A percentile compares a stretch with the other conserved stretches of the same genome.
These are phyloP conservation scores for Oxystoma pomonae DNA, from an alignment of 2,888 invertebrate genomes.

Conservation along the genomic window DNA sequence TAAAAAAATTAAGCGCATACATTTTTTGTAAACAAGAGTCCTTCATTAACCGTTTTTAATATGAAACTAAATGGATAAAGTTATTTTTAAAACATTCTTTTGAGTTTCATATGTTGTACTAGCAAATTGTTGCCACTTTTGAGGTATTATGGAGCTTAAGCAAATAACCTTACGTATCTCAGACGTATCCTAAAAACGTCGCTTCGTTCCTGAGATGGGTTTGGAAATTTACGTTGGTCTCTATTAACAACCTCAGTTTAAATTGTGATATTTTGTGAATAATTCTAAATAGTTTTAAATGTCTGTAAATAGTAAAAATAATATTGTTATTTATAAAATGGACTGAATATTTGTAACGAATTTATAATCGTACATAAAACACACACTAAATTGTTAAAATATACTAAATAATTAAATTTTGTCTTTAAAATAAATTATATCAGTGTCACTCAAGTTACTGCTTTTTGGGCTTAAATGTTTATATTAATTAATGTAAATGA, in stretches of 20 bases:
- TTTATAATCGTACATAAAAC: slow-evolving; percentile 29
- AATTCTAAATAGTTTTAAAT: slow-evolving; percentile 34
- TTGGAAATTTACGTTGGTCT: slow-evolving; percentile 8
- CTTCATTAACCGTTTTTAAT: no score
- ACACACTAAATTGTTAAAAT: no score
- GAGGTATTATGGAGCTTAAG: not conserved
- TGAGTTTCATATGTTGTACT: no score
- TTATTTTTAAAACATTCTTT: no score
- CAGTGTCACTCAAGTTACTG: slow-evolving; percentile 40
- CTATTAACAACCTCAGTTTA: slow-evolving; percentile 34
- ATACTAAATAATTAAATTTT: not conserved
- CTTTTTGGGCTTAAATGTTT: slow-evolving; percentile 41
- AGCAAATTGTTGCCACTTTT: not conserved
- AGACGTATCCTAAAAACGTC: no score
- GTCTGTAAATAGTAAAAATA: slow-evolving; percentile 23
- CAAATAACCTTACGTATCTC: no score
- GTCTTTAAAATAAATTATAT: slow-evolving; percentile 30
- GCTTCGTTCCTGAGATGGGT: no score
- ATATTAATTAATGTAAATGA: no score
- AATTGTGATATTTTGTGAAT: slow-evolving; percentile 44
- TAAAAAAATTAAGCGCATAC: no score
- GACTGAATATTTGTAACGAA: slow-evolving; percentile 40
- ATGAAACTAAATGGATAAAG: no score
- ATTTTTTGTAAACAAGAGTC: no score
- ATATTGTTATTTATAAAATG: slow-evolving; percentile 11